phyloP scores from a whole-genome alignment of 1,140 invertebrate genomes.

The Drosophila sproati region DNA sequence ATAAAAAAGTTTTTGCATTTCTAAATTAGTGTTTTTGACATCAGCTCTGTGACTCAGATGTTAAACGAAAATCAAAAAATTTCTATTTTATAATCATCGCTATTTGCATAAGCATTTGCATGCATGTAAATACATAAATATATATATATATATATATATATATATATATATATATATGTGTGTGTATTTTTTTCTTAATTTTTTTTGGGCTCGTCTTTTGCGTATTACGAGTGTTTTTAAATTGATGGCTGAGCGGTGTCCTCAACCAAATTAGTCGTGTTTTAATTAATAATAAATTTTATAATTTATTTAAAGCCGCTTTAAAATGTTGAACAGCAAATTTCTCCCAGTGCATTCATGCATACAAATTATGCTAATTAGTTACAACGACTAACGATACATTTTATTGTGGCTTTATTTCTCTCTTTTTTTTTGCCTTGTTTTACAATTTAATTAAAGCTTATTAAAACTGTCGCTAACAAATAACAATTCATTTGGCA shows the following conservation, averaged over 20 bases:
- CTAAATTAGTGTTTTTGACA: slow-evolving; percentile 51
- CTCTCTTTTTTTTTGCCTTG: slow-evolving; percentile 35
- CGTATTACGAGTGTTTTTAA: slow-evolving; percentile 19
- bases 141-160: too few species aligned
- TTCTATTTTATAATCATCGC: slow-evolving; percentile 49
- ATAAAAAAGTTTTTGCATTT: slow-evolving; percentile 14
- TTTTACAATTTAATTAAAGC: slow-evolving; percentile 69
- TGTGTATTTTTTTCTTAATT: slow-evolving; percentile 34
- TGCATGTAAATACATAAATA: background rate
- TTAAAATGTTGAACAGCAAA: slow-evolving; percentile 29
- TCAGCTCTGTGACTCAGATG: slow-evolving; percentile 40
- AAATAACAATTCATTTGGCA: slow-evolving; percentile 33
- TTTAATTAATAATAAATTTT: slow-evolving; percentile 76
- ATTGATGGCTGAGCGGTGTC: slow-evolving; percentile 21
- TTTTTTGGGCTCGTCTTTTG: slow-evolving; percentile 55
- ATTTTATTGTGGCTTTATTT: slow-evolving; percentile 34
- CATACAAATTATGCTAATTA: slow-evolving; percentile 79
- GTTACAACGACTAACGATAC: slow-evolving; percentile 58
- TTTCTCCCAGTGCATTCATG: slow-evolving; percentile 54
- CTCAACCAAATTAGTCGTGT: slow-evolving; percentile 57
- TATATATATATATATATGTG: too few species aligned
- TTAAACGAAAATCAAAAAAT: slow-evolving; percentile 31
- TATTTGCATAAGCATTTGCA: slow-evolving; percentile 39
- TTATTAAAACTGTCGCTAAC: slow-evolving; percentile 68
- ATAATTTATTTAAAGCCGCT: slow-evolving; percentile 73